Evolutionary conservation across 1,140 invertebrate species (phyloP), one percentile per base, ranked within the genome.

Genomic region (Aphelinus certus): DNA sequence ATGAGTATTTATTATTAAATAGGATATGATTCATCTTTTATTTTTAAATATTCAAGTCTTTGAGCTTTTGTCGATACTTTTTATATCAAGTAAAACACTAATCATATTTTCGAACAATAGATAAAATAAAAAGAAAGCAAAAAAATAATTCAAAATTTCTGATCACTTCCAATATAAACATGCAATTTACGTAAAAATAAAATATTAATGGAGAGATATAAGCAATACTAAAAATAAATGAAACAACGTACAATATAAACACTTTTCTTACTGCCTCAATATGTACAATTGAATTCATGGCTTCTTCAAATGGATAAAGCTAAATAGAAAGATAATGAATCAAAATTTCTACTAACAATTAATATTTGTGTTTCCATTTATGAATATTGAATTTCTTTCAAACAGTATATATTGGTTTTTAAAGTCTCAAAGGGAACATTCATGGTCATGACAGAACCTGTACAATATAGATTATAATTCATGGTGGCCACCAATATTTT

Each of bases 221-320:
- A 66, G 62, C 55, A 75, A 75, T 71, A 56, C 73, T 75, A 63
- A 75, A 74, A 66, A 71, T 65, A 75, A 75, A 71, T 76, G 55
- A 72, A 58, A 72, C 75, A 76, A 76, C 75, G 70, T 76, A 76
- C 75, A 53, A 76, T 76, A 76, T 61, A 67, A 76, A 76, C 69
- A 76, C 75, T 76, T 76, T 76, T 76, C 75, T 76, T 76, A 76
- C 75, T 71, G 69, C 75, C 67, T 76, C 69, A 72, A 76, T 76
- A 76, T 76, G 75, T 76, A 76, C 75, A 71, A 76, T 76, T 72
- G 75, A 71, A 71, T 71, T 76, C 69, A 76, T 76, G 75, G 75
- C 75, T 71, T 76, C 75, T 72, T 76, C 75, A 76, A 76, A 76
- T 43, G 75, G 69, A 72, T 57, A 76, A 71, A 76, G 75, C 75